A percentile compares a stretch with the other conserved stretches of the same genome.
Conservation (phyloP, 2,888 invertebrate species). For the Watsonalla cultraria region DNA sequence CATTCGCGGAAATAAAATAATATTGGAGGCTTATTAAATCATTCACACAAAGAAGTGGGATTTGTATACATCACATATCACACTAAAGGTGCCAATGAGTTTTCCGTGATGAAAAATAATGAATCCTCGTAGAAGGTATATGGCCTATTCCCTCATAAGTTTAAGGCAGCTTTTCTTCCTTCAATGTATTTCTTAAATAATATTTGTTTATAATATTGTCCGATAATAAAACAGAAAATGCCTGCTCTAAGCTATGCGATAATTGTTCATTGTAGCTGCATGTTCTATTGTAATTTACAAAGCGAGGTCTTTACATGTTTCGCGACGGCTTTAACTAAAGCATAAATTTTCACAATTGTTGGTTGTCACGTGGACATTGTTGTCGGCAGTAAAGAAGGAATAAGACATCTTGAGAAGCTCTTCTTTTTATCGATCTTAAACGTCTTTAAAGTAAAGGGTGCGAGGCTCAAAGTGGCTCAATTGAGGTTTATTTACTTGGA, state of each 20-base stretch:
- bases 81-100: too few species aligned
- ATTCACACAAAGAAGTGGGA: too few species aligned
- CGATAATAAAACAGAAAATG: too few species aligned
- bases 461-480: conserved; percentile 30
- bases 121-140: too few species aligned
- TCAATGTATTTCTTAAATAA: too few species aligned
- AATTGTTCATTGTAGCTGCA: conserved; percentile 15
- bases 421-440: conserved; percentile 36
- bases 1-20: not conserved
- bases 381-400: conserved; percentile 44
- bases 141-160: too few species aligned
- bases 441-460: conserved; percentile 32
- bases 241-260: too few species aligned
- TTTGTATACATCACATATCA: too few species aligned
- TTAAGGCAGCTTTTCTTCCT: too few species aligned
- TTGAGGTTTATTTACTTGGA: conserved; percentile 34
- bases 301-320: conserved; percentile 19
- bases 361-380: conserved; percentile 43
- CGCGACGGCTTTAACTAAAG: conserved; percentile 22
- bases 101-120: too few species aligned
- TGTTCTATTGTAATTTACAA: conserved; percentile 23
- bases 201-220: too few species aligned
- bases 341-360: conserved; percentile 52
- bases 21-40: not conserved
- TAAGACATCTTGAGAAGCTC: conserved; percentile 35